Evolutionary conservation across 2,113 vertebrate species (phyloP), one percentile per base, ranked within the genome.

Genomic region (Laticauda colubrina): DNA sequence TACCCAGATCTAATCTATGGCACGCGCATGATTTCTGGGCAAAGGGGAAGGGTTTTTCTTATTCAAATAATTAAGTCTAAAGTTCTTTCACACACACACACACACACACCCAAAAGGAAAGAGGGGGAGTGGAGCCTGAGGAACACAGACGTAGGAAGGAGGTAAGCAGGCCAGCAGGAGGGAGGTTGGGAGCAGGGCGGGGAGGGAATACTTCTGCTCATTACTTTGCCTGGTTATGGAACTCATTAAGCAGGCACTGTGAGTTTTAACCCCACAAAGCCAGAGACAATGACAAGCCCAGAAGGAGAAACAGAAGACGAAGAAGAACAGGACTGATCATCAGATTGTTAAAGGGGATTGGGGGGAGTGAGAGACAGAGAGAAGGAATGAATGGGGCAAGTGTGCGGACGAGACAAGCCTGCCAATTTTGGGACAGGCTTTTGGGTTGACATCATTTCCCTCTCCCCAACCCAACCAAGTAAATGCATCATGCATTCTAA

Each of bases 21-120:
- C 98, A 99, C 99, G 98, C 98, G 98, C 98, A 85, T 98, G 98
- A 98, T 99, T 98, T 98, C 97, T 98, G 98, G 24, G 89, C 26
- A 64, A 75, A 53, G 69, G n/a, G 34, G 85, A 54, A n/a, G 11
- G n/a, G 29, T 98, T 98, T 98, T 98, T 96, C 96, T 96, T 95
- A 97, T 98, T 98, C 97, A 98, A 98, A 98, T 96, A 97, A 96
- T 97, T 96, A 97, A 96, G 96, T 96, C 97, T 96, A 97, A 97
- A 97, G 97, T 97, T 97, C 96, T 97, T 96, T 96, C 96, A 96
- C 96, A 95, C 93, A 95, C 48, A 51, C 92, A 91, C 92, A 88
- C 1, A 95, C 48, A 51, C 92, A 91, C 92, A 88, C 1, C 0
- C 95, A 95, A 96, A 96, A 45, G 88, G 94, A 90, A 85, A 91